Evolutionary conservation across 1,140 invertebrate genomes (phyloP).

Genomic region (Zeugodacus cucurbitae): DNA sequence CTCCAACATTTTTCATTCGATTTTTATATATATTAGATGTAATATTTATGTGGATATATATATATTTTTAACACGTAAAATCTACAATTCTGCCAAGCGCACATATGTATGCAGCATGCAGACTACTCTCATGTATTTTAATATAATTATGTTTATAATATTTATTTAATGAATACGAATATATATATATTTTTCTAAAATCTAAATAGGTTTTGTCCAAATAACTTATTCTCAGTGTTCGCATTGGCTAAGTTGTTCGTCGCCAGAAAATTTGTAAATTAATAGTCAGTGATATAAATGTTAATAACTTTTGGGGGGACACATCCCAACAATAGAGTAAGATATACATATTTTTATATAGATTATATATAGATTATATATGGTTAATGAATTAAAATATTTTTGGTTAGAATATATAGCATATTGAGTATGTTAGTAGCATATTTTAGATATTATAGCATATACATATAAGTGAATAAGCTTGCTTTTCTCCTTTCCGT

Average conservation of each 20-base stretch:
- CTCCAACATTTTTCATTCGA: no score
- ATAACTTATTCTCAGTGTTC: not conserved
- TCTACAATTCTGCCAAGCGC: not conserved
- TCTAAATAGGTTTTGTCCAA: no score
- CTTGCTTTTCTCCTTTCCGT: no score
- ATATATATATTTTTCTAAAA: not conserved
- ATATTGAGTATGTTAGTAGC: no score
- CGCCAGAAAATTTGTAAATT: not conserved
- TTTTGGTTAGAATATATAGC: no score
- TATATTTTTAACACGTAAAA: not conserved
- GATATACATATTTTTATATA: not conserved
- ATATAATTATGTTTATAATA: not conserved
- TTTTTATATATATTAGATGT: not conserved
- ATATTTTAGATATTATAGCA: not conserved
- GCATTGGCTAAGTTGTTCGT: not conserved
- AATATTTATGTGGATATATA: not conserved
- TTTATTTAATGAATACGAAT: not conserved
- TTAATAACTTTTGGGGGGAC: not conserved
- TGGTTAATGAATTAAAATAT: no score
- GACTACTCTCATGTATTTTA: not conserved
- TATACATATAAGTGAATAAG: not conserved
- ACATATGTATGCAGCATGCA: slow-evolving; percentile 15
- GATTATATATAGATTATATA: not conserved
- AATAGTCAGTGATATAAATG: not conserved
- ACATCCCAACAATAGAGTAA: not conserved